phyloP scores from a whole-genome alignment of 2,888 invertebrate genomes.

The Melanargia galathea region DNA sequence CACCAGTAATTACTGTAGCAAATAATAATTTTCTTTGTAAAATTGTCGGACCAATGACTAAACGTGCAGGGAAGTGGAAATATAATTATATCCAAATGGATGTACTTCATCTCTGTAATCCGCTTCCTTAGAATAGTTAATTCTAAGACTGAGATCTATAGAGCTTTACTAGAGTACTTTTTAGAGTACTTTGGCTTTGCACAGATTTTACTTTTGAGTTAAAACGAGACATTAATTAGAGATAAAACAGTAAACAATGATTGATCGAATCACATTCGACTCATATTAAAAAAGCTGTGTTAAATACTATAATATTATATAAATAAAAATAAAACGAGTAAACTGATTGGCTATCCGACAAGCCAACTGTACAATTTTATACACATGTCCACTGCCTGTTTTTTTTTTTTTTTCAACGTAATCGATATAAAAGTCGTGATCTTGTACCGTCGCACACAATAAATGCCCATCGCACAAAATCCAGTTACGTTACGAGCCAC shows the following conservation, averaged over 20 bases:
- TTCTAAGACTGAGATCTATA: too few species aligned
- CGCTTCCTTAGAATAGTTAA: too few species aligned
- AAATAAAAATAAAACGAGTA: constrained; percentile 23
- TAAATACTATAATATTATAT: neutral
- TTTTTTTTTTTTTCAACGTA: constrained; percentile 55
- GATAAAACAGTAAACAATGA: too few species aligned
- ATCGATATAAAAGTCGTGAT: constrained; percentile 70
- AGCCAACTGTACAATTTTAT: constrained; percentile 46
- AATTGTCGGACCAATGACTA: neutral
- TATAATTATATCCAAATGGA: neutral
- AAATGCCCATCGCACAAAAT: constrained; percentile 77
- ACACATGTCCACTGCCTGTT: constrained; percentile 52
- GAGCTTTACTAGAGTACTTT: too few species aligned
- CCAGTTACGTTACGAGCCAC: constrained; percentile 78
- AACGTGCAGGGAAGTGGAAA: neutral
- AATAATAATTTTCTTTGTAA: neutral
- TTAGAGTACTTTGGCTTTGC: too few species aligned
- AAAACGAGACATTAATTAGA: too few species aligned
- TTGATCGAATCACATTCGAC: too few species aligned
- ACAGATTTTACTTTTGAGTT: too few species aligned
- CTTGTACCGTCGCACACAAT: constrained; percentile 74
- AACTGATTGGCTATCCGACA: constrained; percentile 38
- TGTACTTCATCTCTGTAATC: too few species aligned
- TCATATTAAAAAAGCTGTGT: neutral
- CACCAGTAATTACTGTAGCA: neutral